phyloP scores from a whole-genome alignment of 2,113 vertebrate genomes.

The Entelurus aequoreus region DNA sequence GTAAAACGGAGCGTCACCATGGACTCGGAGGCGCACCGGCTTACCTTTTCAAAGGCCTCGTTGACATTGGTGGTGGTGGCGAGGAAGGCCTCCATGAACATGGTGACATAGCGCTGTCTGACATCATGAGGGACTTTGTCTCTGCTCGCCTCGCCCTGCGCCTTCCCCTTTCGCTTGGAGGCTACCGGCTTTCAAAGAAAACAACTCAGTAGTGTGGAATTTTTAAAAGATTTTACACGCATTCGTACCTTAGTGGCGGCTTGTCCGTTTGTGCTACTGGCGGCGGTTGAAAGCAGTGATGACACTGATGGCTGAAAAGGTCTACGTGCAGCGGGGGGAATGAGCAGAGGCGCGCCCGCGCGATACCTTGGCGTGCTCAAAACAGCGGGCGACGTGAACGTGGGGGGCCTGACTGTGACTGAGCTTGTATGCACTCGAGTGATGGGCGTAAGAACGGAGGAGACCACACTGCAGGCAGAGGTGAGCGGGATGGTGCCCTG shows the following conservation, averaged over 20 bases:
- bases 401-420: not conserved
- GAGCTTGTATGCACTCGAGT: conserved; percentile 1
- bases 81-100: conserved; percentile 76
- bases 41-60: conserved; percentile 80
- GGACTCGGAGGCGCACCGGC: not conserved
- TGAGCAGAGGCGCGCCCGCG: conserved; percentile 33
- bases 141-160: conserved; percentile 33
- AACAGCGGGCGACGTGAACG: not conserved
- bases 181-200: conserved; percentile 39
- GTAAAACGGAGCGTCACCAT: not conserved
- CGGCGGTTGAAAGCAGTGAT: not conserved
- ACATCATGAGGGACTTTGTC: conserved; percentile 74
- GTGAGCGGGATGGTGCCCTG: conserved; percentile 49
- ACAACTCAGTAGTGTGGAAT: not conserved
- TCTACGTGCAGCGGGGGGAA: conserved; percentile 30
- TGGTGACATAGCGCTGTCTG: conserved; percentile 71
- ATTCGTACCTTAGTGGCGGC: conserved; percentile 40
- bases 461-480: conserved; percentile 24
- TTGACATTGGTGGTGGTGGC: conserved; percentile 67
- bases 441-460: conserved; percentile 46
- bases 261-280: conserved; percentile 10
- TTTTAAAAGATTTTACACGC: not conserved
- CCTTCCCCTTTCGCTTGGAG: conserved; percentile 49
- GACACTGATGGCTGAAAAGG: conserved; percentile 1
- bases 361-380: conserved; percentile 22